Conservation (phyloP, 1,140 invertebrate species). For the Drosophila carrolli region DNA sequence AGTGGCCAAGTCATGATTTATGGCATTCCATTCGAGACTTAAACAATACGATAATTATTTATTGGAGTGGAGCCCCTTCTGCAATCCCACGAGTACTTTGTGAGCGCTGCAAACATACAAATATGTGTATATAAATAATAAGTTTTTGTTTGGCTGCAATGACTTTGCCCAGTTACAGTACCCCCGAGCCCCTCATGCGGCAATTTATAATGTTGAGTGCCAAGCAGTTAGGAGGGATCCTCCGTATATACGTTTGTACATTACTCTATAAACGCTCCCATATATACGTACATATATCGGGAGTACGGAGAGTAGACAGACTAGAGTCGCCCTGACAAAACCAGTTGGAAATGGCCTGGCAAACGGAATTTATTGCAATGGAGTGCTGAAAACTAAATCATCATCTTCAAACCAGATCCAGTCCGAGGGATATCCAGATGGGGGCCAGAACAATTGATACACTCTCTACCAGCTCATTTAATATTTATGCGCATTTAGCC, state of each 20-base stretch:
- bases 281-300: slow-evolving; percentile 7
- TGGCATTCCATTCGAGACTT: slow-evolving; percentile 66
- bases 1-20: slow-evolving; percentile 54
- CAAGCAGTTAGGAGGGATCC: slow-evolving; percentile 48
- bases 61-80: slow-evolving; percentile 35
- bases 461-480: slow-evolving; percentile 62
- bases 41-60: slow-evolving; percentile 70
- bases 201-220: slow-evolving; percentile 67
- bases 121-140: slow-evolving; percentile 57
- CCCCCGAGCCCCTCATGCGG: slow-evolving; percentile 21
- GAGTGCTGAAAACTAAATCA: slow-evolving; percentile 70
- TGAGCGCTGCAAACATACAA: slow-evolving; percentile 30
- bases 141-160: slow-evolving; percentile 64
- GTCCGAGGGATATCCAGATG: slow-evolving; percentile 18
- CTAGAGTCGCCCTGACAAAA: slow-evolving; percentile 58
- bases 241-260: slow-evolving; percentile 1
- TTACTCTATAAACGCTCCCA: slow-evolving; percentile 8
- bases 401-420: slow-evolving; percentile 49
- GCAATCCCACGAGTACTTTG: slow-evolving; percentile 27
- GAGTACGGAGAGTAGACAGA: slow-evolving; percentile 32
- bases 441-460: slow-evolving; percentile 52
- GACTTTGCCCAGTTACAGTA: slow-evolving; percentile 29
- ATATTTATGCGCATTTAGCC: slow-evolving; percentile 68
- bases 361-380: slow-evolving; percentile 69
- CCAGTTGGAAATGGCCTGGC: slow-evolving; percentile 65